Conservation (phyloP, 2,888 invertebrate genomes). For the Melanostoma mellinum region DNA sequence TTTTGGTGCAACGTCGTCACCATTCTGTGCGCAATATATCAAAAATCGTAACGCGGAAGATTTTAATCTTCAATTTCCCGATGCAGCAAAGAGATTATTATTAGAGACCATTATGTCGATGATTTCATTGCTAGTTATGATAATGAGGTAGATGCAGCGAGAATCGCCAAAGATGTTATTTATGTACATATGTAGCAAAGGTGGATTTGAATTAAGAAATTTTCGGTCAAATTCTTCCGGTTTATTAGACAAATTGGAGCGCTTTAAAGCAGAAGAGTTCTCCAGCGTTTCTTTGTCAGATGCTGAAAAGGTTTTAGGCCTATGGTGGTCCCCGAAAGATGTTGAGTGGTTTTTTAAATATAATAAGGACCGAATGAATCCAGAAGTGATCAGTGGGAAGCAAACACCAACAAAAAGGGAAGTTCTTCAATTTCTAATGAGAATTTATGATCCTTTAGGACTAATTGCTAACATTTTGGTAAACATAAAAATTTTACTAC, state of each 20-base stretch:
- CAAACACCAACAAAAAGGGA: conserved; percentile 71
- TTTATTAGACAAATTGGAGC: conserved; percentile 7
- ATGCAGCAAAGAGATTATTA: not conserved
- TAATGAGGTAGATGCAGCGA: not conserved
- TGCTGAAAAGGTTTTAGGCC: conserved; percentile 55
- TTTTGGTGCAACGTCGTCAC: conserved; percentile 12
- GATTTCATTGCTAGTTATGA: conserved; percentile 14
- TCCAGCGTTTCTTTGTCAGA: conserved; percentile 10
- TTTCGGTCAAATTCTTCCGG: not conserved
- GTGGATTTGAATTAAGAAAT: conserved; percentile 12
- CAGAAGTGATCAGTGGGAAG: conserved; percentile 29
- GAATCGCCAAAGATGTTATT: conserved; percentile 21
- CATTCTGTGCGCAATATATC: conserved; percentile 10
- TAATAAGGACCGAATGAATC: conserved; percentile 21
- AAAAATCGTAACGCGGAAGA: conserved; percentile 12
- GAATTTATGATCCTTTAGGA: conserved; percentile 70
- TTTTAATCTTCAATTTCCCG: conserved; percentile 6
- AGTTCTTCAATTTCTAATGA: conserved; percentile 72
- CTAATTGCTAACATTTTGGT: not conserved
- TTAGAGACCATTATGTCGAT: conserved; percentile 5
- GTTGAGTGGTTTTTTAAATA: conserved; percentile 67
- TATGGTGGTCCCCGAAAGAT: conserved; percentile 57
- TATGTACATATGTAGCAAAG: conserved; percentile 16
- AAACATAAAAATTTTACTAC: too few relatives aligned
- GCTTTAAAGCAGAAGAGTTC: not conserved